A percentile compares a stretch with the other conserved stretches of the same genome.
Conservation (phyloP, 2,113 vertebrate species). For the Calyptomena viridis region DNA sequence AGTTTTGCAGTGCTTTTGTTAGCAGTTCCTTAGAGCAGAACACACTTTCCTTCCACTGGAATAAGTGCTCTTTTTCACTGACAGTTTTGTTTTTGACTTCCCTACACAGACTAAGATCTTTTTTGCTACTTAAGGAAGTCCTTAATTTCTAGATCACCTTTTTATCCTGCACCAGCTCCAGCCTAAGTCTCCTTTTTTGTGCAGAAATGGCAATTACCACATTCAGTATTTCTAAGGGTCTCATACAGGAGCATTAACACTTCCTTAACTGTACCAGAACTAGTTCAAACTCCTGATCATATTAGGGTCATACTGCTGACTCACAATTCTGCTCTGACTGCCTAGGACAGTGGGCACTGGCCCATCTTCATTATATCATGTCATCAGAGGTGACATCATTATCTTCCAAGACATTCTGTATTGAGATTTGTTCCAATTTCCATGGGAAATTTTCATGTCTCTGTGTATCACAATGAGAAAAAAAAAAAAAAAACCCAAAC, state of each 20-base stretch:
- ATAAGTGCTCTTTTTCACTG: neutral
- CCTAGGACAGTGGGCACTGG: neutral
- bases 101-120: neutral
- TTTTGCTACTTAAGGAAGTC: neutral
- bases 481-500: neutral
- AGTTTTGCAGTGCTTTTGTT: neutral
- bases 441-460: neutral
- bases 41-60: neutral
- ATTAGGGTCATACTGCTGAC: neutral
- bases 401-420: neutral
- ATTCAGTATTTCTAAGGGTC: neutral
- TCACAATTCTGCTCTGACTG: neutral
- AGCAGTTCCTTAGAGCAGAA: neutral
- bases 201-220: neutral
- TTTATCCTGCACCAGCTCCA: neutral
- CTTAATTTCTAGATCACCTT: neutral
- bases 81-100: neutral
- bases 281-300: neutral
- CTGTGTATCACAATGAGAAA: neutral
- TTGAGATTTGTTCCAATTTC: neutral
- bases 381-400: neutral
- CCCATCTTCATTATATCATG: neutral
- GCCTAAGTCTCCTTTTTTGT: neutral
- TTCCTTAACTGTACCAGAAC: neutral
- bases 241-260: neutral